Base-by-base conservation (phyloP, 2,888 invertebrate species). In the Gandaritis pyraliata region DNA sequence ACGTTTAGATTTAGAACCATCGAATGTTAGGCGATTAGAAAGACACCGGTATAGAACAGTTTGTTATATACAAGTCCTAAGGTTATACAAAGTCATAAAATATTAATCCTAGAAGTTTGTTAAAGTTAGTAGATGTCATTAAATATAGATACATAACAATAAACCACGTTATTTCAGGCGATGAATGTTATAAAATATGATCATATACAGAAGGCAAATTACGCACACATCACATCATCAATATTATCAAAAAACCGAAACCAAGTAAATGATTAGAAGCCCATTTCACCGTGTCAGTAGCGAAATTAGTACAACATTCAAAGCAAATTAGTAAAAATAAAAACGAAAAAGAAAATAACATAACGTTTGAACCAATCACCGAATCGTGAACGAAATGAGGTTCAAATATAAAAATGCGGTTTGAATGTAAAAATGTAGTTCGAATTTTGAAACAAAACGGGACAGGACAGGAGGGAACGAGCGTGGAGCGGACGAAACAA, bases 201-300 rank as follows among this genome's bases (percentile, higher is more conserved):
- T 75, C 77, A 77, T 83, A 83, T 78, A 88, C 82, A 83, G 76
- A 81, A 92, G 92, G 90, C 92, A 91, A 91, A 90, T 91, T 84
- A 91, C 92, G 92, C 92, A 92, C 91, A 92, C 90, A 90, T 85
- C 90, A 92, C 90, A 90, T 85, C 87, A 84, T 84, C 80, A 77
- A 81, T 69, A 82, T 84, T 45, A 29, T 33, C 16, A 80, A 85
- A 71, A 88, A 81, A 88, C 70, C 83, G 69, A 84, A 80, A 78
- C 70, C 71, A 80, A 72, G 75, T 81, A 71, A n/a, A 80, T 70
- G 73, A 78, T 81, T 80, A 79, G 78, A 87, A 89, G 88, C 90
- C 87, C 87, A 85, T 82, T 79, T 80, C 85, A 85, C 78, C 80
- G 82, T 85, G 86, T 89, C 86, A 87, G 78, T 86, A 86, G 82